A percentile compares a stretch with the other conserved stretches of the same genome.
These are phyloP conservation scores for Mormyrops attenuatus DNA, from an alignment of 2,797 vertebrate genomes.

Conservation along the genomic window DNA sequence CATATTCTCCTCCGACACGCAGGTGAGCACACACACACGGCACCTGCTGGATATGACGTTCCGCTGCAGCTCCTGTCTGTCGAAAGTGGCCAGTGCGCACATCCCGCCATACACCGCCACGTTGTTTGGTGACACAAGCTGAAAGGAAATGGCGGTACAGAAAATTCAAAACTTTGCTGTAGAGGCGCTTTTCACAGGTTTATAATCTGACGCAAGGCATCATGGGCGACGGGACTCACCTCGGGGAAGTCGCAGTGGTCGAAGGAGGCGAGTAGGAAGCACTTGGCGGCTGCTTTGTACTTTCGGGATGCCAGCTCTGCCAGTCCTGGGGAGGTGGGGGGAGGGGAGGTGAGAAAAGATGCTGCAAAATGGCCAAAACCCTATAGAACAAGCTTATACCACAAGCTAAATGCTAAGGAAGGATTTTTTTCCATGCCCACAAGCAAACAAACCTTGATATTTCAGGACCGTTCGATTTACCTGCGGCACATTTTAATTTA, in stretches of 20 bases:
- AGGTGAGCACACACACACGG: not conserved
- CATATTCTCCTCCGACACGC: not conserved
- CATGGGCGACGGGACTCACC: slow-evolving; percentile 57
- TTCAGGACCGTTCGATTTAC: slow-evolving; percentile 53
- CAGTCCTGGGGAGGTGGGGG: slow-evolving; percentile 62
- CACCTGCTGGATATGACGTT: slow-evolving; percentile 98
- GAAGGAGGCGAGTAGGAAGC: slow-evolving; percentile 92
- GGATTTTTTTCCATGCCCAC: not conserved
- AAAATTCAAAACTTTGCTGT: not conserved
- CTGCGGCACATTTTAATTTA: slow-evolving; percentile 97
- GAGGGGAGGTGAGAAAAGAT: not conserved
- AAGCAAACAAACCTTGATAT: not conserved
- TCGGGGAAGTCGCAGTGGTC: slow-evolving; percentile 99
- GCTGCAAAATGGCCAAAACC: not conserved
- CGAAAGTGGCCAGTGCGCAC: slow-evolving; percentile 92
- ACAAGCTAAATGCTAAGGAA: not conserved
- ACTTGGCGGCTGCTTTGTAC: slow-evolving; percentile 97
- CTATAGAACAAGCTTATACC: not conserved
- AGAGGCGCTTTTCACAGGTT: not conserved
- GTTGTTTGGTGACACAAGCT: slow-evolving; percentile 94
- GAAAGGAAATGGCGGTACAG: not conserved
- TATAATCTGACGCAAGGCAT: not conserved
- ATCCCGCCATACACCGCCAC: slow-evolving; percentile 94
- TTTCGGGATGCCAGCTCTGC: slow-evolving; percentile 92
- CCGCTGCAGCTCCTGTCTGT: slow-evolving; percentile 90